Base-by-base conservation (phyloP, 2,113 vertebrate genomes). In the Panthera leo region DNA sequence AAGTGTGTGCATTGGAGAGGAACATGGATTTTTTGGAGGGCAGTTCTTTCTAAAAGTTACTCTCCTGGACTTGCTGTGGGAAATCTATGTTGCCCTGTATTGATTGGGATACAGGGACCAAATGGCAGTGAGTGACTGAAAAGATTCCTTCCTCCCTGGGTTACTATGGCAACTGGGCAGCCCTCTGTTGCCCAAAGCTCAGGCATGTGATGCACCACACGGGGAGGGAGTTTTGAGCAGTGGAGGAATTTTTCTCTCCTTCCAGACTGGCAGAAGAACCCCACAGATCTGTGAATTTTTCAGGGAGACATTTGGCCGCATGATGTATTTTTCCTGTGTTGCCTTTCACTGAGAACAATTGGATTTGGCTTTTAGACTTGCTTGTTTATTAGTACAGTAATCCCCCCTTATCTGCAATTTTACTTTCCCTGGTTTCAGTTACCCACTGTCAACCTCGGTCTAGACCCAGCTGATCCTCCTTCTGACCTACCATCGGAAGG, bases 11-110 rank as follows among this genome's bases (percentile, higher is more conserved):
- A 31, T 7, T 55, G 15, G 27, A 13, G 70, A 48, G n/a, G 34
- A 89, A 48, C 75, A 65, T 68, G 45, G 55, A 39, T 10, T 89
- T 91, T 86, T 93, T 39, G 67, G 18, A 90, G 53, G 31, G 5
- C 31, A 51, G n/a, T 91, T 86, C 39, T 85, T 94, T 93, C 93
- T 95, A 76, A 29, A 95, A 73, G 27, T 55, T 70, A 51, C 55
- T 36, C 21, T 36, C 36, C 36, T 36, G 36, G 36, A 36, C 36
- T 97, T 92, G 36, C 45, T 89, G 0, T 27, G 14, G 29, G 13
- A 21, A 89, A 48, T 67, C 2, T 29, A 12, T 78, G 7, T 65
- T 82, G 42, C 42, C 75, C 39, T 45, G 25, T 86, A 8, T 45
- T 68, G 1, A 4, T 53, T 39, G 36, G 13, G 4, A 42, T 15